These are phyloP conservation scores for Drosophila erecta DNA, from an alignment of 1,140 invertebrate species.

Conservation along the genomic window DNA sequence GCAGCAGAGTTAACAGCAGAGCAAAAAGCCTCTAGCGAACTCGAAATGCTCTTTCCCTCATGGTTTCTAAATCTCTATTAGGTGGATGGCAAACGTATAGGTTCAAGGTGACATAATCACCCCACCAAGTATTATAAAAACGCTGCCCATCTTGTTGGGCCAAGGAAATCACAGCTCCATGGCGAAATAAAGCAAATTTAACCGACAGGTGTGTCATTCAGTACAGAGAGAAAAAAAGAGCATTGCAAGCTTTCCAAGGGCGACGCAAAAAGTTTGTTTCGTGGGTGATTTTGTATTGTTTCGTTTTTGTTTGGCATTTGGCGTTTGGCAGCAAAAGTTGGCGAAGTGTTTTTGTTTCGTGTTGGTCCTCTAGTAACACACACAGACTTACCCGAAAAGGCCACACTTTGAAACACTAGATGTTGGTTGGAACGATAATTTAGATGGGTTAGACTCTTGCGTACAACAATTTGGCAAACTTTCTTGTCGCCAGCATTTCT, in stretches of 20 bases:
- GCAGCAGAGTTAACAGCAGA: constrained; percentile 5
- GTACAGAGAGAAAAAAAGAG: not conserved
- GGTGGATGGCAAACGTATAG: not conserved
- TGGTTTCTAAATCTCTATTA: not conserved
- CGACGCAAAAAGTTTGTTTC: constrained; percentile 8
- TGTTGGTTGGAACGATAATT: constrained; percentile 86
- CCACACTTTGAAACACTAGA: constrained; percentile 96
- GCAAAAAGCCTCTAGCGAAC: constrained; percentile 7
- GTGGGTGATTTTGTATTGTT: constrained; percentile 25
- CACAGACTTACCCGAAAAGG: constrained; percentile 94
- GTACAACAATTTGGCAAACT: constrained; percentile 81
- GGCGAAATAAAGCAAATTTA: not conserved
- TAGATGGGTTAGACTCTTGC: constrained; percentile 81
- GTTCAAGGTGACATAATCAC: not conserved
- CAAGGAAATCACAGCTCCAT: not conserved
- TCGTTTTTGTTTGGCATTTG: constrained; percentile 16
- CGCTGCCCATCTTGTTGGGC: not conserved
- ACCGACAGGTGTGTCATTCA: not conserved
- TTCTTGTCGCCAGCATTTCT: constrained; percentile 52
- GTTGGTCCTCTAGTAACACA: constrained; percentile 49
- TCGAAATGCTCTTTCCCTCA: constrained; percentile 19
- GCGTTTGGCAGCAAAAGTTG: constrained; percentile 15
- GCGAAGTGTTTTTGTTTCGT: constrained; percentile 23
- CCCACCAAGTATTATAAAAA: not conserved
- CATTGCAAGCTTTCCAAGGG: constrained; percentile 18